phyloP scores from a whole-genome alignment of 2,888 invertebrate species.

The Standfussiana lucernea region DNA sequence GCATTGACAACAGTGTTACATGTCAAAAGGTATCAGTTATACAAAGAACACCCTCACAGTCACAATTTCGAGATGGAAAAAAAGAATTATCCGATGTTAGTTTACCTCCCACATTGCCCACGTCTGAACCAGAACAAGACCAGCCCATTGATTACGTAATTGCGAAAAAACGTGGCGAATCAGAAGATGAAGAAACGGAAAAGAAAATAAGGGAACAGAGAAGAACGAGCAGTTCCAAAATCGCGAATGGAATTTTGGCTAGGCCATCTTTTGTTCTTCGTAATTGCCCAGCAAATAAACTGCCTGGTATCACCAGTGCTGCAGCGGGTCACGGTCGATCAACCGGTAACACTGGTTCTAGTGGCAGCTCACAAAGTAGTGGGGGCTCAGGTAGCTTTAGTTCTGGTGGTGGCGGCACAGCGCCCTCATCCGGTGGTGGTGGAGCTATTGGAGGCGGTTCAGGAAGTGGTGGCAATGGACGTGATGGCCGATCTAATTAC shows the following conservation, averaged over 20 bases:
- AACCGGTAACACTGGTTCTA: conserved; percentile 90
- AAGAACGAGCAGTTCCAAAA: conserved; percentile 92
- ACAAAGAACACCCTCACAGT: conserved; percentile 93
- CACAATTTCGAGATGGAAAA: conserved; percentile 87
- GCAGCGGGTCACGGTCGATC: conserved; percentile 95
- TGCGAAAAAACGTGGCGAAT: conserved; percentile 94
- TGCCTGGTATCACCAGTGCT: conserved; percentile 93
- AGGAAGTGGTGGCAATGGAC: conserved; percentile 94
- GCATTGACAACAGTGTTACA: conserved; percentile 92
- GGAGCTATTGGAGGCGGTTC: conserved; percentile 92
- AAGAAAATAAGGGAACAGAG: conserved; percentile 93
- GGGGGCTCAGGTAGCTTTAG: conserved; percentile 89
- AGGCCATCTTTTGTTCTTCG: conserved; percentile 90
- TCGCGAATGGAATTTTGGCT: conserved; percentile 90
- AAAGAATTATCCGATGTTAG: conserved; percentile 88
- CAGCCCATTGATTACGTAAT: conserved; percentile 97
- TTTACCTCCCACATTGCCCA: conserved; percentile 87
- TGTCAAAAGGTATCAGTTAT: conserved; percentile 95
- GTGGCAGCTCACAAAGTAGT: conserved; percentile 88
- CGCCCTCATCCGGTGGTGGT: conserved; percentile 91
- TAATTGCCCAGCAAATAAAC: conserved; percentile 90
- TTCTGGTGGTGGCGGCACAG: conserved; percentile 89
- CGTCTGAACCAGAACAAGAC: conserved; percentile 93
- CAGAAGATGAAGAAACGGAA: conserved; percentile 93
- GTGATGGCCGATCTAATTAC: conserved; percentile 96